Evolutionary conservation across 2,888 invertebrate species (phyloP).

Genomic region (Deilephila porcellus): DNA sequence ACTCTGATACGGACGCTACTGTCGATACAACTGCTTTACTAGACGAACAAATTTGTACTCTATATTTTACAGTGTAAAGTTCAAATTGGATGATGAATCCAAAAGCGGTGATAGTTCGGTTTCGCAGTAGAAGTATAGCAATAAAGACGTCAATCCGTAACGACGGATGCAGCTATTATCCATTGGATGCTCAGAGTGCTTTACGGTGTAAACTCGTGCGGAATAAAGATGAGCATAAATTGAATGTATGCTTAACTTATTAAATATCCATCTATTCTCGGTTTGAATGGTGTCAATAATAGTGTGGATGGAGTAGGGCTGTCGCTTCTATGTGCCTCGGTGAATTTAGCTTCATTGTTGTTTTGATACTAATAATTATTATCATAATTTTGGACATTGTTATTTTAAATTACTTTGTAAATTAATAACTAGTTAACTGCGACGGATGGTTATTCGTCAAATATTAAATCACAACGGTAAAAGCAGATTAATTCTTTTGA

Average conservation of each 20-base stretch:
- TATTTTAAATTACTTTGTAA: too few species aligned
- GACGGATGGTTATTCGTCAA: too few species aligned
- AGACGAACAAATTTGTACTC: slow-evolving; percentile 29
- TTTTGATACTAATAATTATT: background rate
- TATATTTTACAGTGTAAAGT: slow-evolving; percentile 33
- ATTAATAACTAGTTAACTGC: too few species aligned
- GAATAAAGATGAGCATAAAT: slow-evolving; percentile 59
- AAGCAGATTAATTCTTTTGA: too few species aligned
- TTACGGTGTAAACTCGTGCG: slow-evolving; percentile 59
- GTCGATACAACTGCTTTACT: slow-evolving; percentile 36
- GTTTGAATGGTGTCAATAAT: background rate
- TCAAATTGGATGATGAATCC: slow-evolving; percentile 17
- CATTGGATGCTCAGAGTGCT: slow-evolving; percentile 66
- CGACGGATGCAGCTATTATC: slow-evolving; percentile 69
- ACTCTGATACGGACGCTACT: slow-evolving; percentile 46
- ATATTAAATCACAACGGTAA: too few species aligned
- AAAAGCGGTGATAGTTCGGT: slow-evolving; percentile 46
- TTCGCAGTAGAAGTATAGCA: slow-evolving; percentile 61
- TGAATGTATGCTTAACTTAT: slow-evolving; percentile 31
- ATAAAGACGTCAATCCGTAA: slow-evolving; percentile 71
- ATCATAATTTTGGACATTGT: too few species aligned
- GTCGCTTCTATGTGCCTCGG: background rate
- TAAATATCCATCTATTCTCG: slow-evolving; percentile 15
- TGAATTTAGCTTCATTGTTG: background rate
- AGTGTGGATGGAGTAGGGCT: too few species aligned